Base-by-base conservation (phyloP, 1,140 invertebrate genomes). In the Bombus breviceps region DNA sequence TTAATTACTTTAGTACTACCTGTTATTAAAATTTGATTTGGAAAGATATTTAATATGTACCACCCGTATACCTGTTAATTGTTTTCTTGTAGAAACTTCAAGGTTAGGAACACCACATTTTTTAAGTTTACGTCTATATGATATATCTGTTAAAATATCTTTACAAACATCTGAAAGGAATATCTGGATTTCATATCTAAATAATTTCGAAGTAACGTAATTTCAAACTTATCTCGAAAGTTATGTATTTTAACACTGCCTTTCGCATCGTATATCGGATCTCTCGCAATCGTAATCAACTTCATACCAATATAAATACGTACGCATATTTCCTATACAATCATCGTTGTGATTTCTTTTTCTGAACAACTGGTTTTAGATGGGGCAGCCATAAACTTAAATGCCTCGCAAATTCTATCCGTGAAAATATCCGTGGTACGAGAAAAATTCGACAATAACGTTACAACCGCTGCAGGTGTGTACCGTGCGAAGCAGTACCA, bases 361-460 rank as follows among this genome's bases (percentile, higher is more conserved):
- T 10, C 62, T 68, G 15, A 18, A n/a, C 37, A 53, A 78, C 66
- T 69, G 82, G 68, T 72, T 81, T 66, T 34, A 68, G 32, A 37
- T 32, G 57, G 25, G 15, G 34, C 41, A 18, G 32, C 18, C 28
- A 22, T 71, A 71, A 73, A 37, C n/a, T 28, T 66, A 75, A 41
- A 73, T 41, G 32, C 39, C 81, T 75, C 32, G 32, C 39, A 59
- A 53, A 66, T 57, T 47, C 64, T 62, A 10, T 22, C 28, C 57
- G 69, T 59, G 77, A 85, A 85, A 87, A 88, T 88, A 88, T 88
- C 69, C 18, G 2, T 22, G 87, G 80, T 80, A 77, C 72, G 88
- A 89, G 88, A 89, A 89, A 89, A 83, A 89, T 89, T 89, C 87
- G 87, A 89, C 84, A 43, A 89, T 83, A 89, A 89, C 87, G 68